Conservation (phyloP, 1,140 invertebrate species). For the Dendroctonus valens region DNA sequence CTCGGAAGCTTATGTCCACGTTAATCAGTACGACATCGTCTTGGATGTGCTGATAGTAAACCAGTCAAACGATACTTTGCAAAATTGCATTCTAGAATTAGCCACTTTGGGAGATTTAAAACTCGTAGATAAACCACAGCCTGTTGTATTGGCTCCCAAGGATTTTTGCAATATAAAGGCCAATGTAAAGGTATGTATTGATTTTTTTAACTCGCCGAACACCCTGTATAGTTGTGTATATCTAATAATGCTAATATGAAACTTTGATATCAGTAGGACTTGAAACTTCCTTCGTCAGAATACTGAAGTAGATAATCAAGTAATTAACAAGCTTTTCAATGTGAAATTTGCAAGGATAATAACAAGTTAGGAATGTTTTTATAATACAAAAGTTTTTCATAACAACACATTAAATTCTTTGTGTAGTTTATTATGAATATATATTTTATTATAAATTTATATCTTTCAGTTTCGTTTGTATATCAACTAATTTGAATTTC, state of each 20-base stretch:
- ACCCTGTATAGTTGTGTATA: conserved; percentile 1
- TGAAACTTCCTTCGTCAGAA: too few species aligned
- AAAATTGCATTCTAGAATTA: conserved; percentile 96
- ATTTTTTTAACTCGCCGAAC: neutral
- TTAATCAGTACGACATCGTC: conserved; percentile 98
- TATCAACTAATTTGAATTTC: too few species aligned
- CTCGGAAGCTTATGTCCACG: conserved; percentile 97
- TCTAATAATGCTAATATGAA: too few species aligned
- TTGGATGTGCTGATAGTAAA: conserved; percentile 97
- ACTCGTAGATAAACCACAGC: conserved; percentile 94
- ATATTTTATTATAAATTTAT: neutral
- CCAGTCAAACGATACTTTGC: conserved; percentile 95
- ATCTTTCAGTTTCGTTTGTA: neutral
- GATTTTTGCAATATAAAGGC: conserved; percentile 99
- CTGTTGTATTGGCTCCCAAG: conserved; percentile 91
- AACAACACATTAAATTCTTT: too few species aligned
- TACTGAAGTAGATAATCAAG: too few species aligned
- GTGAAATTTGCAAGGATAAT: too few species aligned
- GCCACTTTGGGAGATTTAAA: conserved; percentile 97
- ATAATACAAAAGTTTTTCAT: too few species aligned
- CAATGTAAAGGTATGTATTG: conserved; percentile 75
- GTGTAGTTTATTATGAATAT: neutral
- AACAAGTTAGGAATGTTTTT: too few species aligned
- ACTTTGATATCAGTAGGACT: too few species aligned
- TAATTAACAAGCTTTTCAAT: too few species aligned